A percentile compares a stretch with the other conserved stretches of the same genome.
phyloP scores from a whole-genome alignment of 2,888 invertebrate genomes.

The Cosmorhoe ocellata region DNA sequence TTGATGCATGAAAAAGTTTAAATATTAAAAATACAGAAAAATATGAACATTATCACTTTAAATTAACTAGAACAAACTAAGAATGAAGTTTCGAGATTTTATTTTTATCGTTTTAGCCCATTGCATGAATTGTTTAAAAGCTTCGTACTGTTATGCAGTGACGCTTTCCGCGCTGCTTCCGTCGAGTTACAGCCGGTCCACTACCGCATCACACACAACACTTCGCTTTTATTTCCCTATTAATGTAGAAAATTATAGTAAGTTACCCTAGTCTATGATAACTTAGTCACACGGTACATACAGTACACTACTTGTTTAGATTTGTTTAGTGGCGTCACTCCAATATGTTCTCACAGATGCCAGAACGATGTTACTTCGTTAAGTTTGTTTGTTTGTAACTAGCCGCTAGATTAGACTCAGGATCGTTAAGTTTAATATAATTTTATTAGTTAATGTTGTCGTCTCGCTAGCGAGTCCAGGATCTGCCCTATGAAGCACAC shows the following conservation, averaged over 20 bases:
- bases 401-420: constrained; percentile 30
- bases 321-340: constrained; percentile 32
- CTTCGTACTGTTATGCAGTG: constrained; percentile 1
- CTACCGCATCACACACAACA: neutral
- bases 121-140: constrained; percentile 6
- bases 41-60: constrained; percentile 5
- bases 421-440: constrained; percentile 27
- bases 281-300: constrained; percentile 12
- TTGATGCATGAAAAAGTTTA: constrained; percentile 26
- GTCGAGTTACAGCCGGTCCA: neutral
- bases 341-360: constrained; percentile 38
- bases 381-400: constrained; percentile 22
- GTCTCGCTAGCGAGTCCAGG: constrained; percentile 18
- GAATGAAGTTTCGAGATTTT: constrained; percentile 18
- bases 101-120: constrained; percentile 13
- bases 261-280: constrained; percentile 25
- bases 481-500: constrained; percentile 20
- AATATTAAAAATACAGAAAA: constrained; percentile 12
- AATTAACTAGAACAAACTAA: constrained; percentile 14
- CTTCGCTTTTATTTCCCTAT: constrained; percentile 5
- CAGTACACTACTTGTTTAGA: neutral
- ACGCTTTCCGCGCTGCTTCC: neutral
- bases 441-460: constrained; percentile 13
- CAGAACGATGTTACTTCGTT: constrained; percentile 23
- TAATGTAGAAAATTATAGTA: constrained; percentile 14